A percentile compares a stretch with the other conserved stretches of the same genome.
These are phyloP conservation scores for Solenopsis fugax DNA, from an alignment of 1,140 invertebrate species.

Conservation along the genomic window DNA sequence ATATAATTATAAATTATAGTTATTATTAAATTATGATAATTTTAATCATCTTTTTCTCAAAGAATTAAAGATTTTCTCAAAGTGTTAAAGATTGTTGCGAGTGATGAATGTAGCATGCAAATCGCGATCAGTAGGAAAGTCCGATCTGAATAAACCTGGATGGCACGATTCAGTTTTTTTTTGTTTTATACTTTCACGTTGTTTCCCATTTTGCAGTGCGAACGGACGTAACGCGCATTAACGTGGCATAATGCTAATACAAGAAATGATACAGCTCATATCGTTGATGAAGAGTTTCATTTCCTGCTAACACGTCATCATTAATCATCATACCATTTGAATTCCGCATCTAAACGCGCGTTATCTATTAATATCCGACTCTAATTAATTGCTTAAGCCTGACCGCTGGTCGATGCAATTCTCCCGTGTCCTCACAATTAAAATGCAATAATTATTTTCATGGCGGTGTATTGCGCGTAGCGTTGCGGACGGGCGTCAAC, in stretches of 20 bases:
- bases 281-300: conserved; percentile 59
- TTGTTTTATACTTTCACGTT: too few species aligned
- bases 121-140: not conserved
- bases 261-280: conserved; percentile 28
- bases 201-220: not conserved
- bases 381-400: conserved; percentile 62
- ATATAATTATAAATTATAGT: too few species aligned
- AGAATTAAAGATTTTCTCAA: too few species aligned
- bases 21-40: too few species aligned
- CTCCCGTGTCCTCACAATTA: conserved; percentile 59
- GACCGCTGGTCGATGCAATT: conserved; percentile 50
- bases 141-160: not conserved
- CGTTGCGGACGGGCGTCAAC: conserved; percentile 48
- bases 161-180: not conserved
- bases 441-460: conserved; percentile 66
- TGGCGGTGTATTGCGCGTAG: conserved; percentile 21
- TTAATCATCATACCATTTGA: conserved; percentile 31
- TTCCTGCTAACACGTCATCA: conserved; percentile 47
- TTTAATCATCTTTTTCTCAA: too few species aligned
- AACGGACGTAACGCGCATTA: not conserved
- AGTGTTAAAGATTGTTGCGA: too few species aligned
- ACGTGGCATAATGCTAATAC: conserved; percentile 17
- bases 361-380: conserved; percentile 55
- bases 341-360: conserved; percentile 37
- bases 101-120: not conserved